Base-by-base conservation (phyloP, 2,113 vertebrate species). In the Thunnus maccoyii region DNA sequence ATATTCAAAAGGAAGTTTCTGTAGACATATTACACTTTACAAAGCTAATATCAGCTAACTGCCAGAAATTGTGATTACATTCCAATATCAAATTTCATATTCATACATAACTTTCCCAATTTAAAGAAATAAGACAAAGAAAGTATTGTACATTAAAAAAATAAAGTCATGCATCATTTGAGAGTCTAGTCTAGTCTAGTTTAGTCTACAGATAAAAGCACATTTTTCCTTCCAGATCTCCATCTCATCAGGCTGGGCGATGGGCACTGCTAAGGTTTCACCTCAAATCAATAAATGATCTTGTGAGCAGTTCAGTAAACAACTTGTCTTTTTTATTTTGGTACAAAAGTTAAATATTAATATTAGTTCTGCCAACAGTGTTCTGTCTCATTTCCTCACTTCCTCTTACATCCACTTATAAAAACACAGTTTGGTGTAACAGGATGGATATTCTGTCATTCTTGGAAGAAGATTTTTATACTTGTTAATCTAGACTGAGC, bases 211-310 rank as follows among this genome's bases (percentile, higher is more conserved):
- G 7, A 62, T 61, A 18, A 16, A 67, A 63, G 48, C 50, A 3
- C 16, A 25, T 13, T 10, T 36, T 71, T 55, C 17, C 17, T 52
- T 56, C 18, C 27, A 70, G 50, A 63, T 4, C 18, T 56, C 22
- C 27, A 13, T 76, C 58, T 64, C 41, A 58, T 68, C 55, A 32
- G 70, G 20, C 64, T 10, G 18, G 50, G 55, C 64, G 52, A 25
- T 46, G 50, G 56, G 18, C 36, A 41, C 67, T 57, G 60, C 58
- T 32, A 22, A 36, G 25, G 58, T 32, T 81, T 81, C 71, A 75
- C 46, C 58, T 70, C 18, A 64, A 65, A 76, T 72, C 44, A 71
- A 56, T 69, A 63, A 63, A 64, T 47, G 17, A 60, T 72, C 68
- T 25, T 17, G 27, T 55, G 46, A 72, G 60, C 47, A 15, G 47